Evolutionary conservation across 35 echinoderm and acorn worm species (phyloP), one percentile per base, ranked within the genome.

Genomic region (Anneissia japonica): DNA sequence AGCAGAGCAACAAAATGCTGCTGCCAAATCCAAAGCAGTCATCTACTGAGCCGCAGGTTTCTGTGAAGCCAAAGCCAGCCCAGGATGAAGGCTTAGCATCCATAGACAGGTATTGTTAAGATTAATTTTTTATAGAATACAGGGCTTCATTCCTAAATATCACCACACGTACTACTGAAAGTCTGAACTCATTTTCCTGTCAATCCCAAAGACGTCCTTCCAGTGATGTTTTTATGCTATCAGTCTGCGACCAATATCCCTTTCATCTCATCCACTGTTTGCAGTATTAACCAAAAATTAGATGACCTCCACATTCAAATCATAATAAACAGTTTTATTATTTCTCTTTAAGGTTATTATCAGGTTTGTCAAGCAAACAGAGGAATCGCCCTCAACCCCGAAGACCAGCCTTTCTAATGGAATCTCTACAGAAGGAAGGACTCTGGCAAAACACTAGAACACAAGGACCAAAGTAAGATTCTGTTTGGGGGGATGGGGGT

Each of bases 361-460:
- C 30, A 32, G 35, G 31, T 82, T 46, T 46, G 31, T 1, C 26
- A 29, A 29, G 45, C 39, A 35, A 39, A 37, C 79, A 56, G 30
- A 85, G 74, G 30, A 7, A 23, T 4, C 85, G 92, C 26, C 92
- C 92, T 10, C 41, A 85, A 17, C 92, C 92, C 21, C 81, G 87
- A 81, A 43, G 88, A 32, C 92, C 92, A 35, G 84, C 89, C 46
- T 90, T 94, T 80, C 73, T 94, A 19, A 79, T 84, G n/a, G 84
- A 83, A 9, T 90, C 88, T 21, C 35, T 94, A 14, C 82, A 90
- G 79, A 89, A 76, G 72, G 92, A 88, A 56, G 92, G 92, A 7
- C 36, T 94, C 30, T 92, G 91, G 91, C 32, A 38, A 26, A 26
- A 34, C n/a, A 4, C 32, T 34, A 29, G 4, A 6, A 76, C n/a